These are phyloP conservation scores for Nycteola revayana DNA, from an alignment of 2,888 invertebrate genomes.

Conservation along the genomic window DNA sequence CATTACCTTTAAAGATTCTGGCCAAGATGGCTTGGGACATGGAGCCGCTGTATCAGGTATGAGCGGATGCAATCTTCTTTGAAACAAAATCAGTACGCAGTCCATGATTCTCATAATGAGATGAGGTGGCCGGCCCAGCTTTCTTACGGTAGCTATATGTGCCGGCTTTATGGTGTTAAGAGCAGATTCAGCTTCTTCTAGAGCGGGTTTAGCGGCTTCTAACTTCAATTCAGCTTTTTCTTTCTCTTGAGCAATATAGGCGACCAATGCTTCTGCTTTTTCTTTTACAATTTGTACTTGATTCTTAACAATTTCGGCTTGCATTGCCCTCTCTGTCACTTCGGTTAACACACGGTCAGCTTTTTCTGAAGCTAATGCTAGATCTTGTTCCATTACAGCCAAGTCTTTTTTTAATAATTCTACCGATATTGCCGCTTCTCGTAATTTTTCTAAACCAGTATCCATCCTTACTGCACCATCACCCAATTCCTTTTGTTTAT, in stretches of 20 bases:
- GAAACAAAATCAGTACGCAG: slow-evolving; percentile 95
- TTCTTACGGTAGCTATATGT: slow-evolving; percentile 96
- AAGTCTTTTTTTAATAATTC: slow-evolving; percentile 95
- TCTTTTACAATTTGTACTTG: slow-evolving; percentile 98
- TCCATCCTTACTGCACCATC: slow-evolving; percentile 97
- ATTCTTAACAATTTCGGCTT: slow-evolving; percentile 97
- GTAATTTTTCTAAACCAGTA: slow-evolving; percentile 95
- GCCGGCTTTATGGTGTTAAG: slow-evolving; percentile 98
- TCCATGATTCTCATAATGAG: slow-evolving; percentile 99
- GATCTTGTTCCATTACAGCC: slow-evolving; percentile 96
- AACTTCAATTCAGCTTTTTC: slow-evolving; percentile 94
- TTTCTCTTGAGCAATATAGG: slow-evolving; percentile 94
- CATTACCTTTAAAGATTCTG: slow-evolving; percentile 93
- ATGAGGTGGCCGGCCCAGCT: slow-evolving; percentile 97
- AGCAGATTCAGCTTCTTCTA: slow-evolving; percentile 97
- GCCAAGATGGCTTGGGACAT: slow-evolving; percentile 97
- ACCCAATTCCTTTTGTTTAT: slow-evolving; percentile 93
- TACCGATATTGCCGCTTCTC: slow-evolving; percentile 97
- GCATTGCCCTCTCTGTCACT: slow-evolving; percentile 96
- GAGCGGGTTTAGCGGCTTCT: slow-evolving; percentile 96
- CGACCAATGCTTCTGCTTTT: slow-evolving; percentile 94
- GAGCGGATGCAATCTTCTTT: slow-evolving; percentile 91
- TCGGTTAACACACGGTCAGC: slow-evolving; percentile 93
- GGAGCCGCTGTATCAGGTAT: slow-evolving; percentile 90
- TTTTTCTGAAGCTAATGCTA: slow-evolving; percentile 95